Conservation (phyloP, 2,113 vertebrate species). For the Trinectes maculatus region DNA sequence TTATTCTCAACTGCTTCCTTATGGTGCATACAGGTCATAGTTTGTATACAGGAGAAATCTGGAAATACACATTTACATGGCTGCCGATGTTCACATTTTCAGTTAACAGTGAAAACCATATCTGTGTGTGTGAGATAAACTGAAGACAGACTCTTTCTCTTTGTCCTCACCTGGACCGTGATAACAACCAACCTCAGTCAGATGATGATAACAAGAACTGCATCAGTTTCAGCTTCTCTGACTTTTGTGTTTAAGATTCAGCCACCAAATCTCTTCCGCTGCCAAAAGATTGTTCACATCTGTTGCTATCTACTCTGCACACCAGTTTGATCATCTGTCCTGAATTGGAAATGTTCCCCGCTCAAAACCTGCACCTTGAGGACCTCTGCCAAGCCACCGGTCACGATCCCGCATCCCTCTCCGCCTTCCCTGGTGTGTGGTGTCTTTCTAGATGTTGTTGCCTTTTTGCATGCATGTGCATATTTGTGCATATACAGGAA, state of each 20-base stretch:
- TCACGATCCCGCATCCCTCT: conserved; percentile 53
- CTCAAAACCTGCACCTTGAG: conserved; percentile 62
- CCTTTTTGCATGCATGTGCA: not conserved
- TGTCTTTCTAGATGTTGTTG: conserved; percentile 1
- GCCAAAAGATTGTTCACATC: conserved; percentile 59
- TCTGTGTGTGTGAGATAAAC: no score
- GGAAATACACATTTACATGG: no score
- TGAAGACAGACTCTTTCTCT: no score
- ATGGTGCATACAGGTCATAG: no score
- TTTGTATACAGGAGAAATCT: no score
- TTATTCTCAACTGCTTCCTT: no score
- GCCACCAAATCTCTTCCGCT: conserved; percentile 29
- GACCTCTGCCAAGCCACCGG: conserved; percentile 56
- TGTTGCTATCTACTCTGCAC: conserved; percentile 50
- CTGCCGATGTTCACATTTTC: no score
- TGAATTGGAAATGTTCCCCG: conserved; percentile 65
- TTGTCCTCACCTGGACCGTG: conserved; percentile 15
- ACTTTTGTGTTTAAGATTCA: conserved; percentile 47
- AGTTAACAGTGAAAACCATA: no score
- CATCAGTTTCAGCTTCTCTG: conserved; percentile 41
- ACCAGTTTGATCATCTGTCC: conserved; percentile 65
- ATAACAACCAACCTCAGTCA: conserved; percentile 39
- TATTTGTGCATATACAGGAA: not conserved
- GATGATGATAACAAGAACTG: conserved; percentile 36
- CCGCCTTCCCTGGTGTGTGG: conserved; percentile 28